Base-by-base conservation (phyloP, 2,113 vertebrate species). In the Scartelaos histophorus region DNA sequence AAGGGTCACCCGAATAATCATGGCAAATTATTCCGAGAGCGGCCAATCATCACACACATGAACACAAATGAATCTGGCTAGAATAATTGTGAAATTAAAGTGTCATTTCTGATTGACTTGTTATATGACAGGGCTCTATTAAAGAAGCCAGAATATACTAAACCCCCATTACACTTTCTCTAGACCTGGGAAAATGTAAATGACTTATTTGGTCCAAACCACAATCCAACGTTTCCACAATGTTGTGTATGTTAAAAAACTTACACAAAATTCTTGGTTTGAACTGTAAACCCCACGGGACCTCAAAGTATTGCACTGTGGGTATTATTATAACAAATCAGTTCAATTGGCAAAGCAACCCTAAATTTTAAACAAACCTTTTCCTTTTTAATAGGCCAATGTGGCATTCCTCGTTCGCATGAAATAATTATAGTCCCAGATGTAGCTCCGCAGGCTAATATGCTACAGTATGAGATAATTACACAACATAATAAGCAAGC, bases 371-470 rank as follows among this genome's bases (percentile, higher is more conserved):
- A 43, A 43, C 16, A 5, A 69, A 67, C 45, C 16, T 43, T 67
- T 64, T 34, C 57, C 68, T 51, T 58, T 75, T 46, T 54, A 19
- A 66, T 19, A 13, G 7, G 51, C 58, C 66, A 54, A 78, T 21
- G 57, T 79, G 74, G 82, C 84, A 80, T 87, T 89, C 87, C 74
- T 70, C 70, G 70, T 79, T 81, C 83, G 84, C 69, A 75, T 67
- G 78, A 85, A 77, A 70, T 79, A 78, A 80, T 83, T 76, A 73
- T 71, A 49, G 13, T 66, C 35, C 19, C 51, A 67, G 69, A 67
- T 73, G 74, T 22, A 74, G 56, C 74, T 78, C 75, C 66, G 45
- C 56, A 66, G 79, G 56, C 57, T 61, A 54, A 75, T 16, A 60
- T 17, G 22, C 19, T 15, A 60, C 57, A 60, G 57, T 34, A 29